Percentiles rank a stretch among this genome's conserved stretches.
Conservation (phyloP, 2,888 invertebrate genomes). For the Hoplodrina ambigua region DNA sequence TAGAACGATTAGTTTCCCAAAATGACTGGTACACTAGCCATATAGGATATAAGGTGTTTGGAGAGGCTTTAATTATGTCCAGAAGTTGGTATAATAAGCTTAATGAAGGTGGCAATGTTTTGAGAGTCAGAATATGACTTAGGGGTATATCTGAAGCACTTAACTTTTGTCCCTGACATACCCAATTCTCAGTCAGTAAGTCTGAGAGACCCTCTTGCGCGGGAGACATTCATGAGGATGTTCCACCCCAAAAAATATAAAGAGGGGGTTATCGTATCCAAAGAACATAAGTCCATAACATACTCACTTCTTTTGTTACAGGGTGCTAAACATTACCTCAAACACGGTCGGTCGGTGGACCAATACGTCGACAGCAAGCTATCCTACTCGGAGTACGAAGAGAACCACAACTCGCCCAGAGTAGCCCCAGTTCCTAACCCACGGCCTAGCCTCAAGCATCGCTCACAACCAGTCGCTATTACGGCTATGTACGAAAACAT, state of each 20-base stretch:
- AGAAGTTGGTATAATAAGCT: background rate
- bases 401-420: slow-evolving; percentile 85
- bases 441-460: slow-evolving; percentile 84
- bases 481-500: slow-evolving; percentile 94
- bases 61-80: background rate
- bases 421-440: slow-evolving; percentile 86
- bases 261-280: too few species aligned
- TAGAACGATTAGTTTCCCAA: background rate
- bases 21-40: background rate
- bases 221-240: too few species aligned
- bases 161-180: too few species aligned
- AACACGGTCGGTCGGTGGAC: slow-evolving; percentile 94
- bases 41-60: background rate
- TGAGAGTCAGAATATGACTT: background rate
- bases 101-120: background rate
- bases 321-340: slow-evolving; percentile 90
- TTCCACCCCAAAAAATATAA: too few species aligned
- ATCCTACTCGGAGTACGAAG: slow-evolving; percentile 89
- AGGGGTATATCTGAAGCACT: too few species aligned
- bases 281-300: background rate
- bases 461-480: slow-evolving; percentile 93
- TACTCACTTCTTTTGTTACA: slow-evolving; percentile 77
- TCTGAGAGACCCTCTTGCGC: too few species aligned
- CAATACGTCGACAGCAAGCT: slow-evolving; percentile 94
- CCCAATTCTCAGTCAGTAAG: too few species aligned